These are phyloP conservation scores for Caenorhabditis sinica DNA, from an alignment of 2,888 invertebrate species.

Conservation along the genomic window DNA sequence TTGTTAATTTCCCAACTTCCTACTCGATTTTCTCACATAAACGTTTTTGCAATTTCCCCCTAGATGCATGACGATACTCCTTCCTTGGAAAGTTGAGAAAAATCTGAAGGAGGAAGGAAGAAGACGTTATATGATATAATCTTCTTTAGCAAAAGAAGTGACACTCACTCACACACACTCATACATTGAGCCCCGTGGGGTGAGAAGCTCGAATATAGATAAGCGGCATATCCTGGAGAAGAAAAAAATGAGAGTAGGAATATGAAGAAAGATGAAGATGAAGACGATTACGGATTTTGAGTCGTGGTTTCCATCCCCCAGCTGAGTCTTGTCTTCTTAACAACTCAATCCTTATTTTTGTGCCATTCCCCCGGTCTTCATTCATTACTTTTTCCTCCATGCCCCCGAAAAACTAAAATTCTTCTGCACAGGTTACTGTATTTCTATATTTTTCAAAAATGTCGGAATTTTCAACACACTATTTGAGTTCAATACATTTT, in stretches of 20 bases:
- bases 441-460: not conserved
- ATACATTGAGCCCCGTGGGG: slow-evolving; percentile 28
- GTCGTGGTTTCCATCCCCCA: slow-evolving; percentile 27
- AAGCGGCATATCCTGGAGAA: slow-evolving; percentile 29
- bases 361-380: not conserved
- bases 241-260: not conserved
- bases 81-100: not conserved
- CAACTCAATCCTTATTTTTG: slow-evolving; percentile 14
- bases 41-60: not conserved
- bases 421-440: slow-evolving; percentile 15
- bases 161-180: slow-evolving; percentile 34
- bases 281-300: slow-evolving; percentile 45
- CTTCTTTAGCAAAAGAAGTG: slow-evolving; percentile 42
- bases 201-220: slow-evolving; percentile 47
- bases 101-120: slow-evolving; percentile 15
- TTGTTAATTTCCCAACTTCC: not conserved
- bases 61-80: not conserved
- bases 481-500: no score
- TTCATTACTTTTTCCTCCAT: slow-evolving; percentile 22
- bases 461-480: no score
- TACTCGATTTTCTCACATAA: not conserved
- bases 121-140: slow-evolving; percentile 49
- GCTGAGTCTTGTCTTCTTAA: slow-evolving; percentile 15
- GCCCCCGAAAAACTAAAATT: not conserved
- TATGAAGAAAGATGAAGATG: not conserved